Evolutionary conservation across 2,797 vertebrate genomes (phyloP), one percentile per base, ranked within the genome.

Genomic region (Arremon aurantiirostris): DNA sequence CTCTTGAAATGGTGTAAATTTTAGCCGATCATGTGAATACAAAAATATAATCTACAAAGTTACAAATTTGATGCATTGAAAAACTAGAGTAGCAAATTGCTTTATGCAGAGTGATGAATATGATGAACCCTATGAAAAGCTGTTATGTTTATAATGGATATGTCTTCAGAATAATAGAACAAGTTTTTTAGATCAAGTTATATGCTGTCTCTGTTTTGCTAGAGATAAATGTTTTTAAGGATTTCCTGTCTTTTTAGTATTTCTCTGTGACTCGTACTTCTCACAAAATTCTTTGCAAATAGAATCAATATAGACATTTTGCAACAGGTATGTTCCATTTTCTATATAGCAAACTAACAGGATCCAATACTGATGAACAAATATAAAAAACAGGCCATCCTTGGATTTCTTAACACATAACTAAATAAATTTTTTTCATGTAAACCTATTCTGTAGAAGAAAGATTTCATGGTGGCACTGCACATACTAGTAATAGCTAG

Each of bases 401-500:
- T 96, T 88, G 63, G 78, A 93, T 96, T 97, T 96, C 75, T 90
- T 82, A 90, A 69, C 68, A 79, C 52, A 32, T 90, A 95, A 95
- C 4, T 89, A 65, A 81, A 91, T 89, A 95, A 94, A 96, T 91
- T 76, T 97, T 95, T 96, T 75, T 94, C 94, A 81, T 47, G 69
- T 95, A 94, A 96, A 93, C 76, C 80, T 96, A 46, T 96, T 95
- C 76, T 85, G 90, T 94, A 92, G 91, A 97, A 97, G 80, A 96
- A 95, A 96, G 78, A 95, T 95, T 97, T 97, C 84, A 63, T 88
- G 77, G 89, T 59, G 57, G 71, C 37, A 7, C 79, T 96, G 86
- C 80, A 94, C 60, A 64, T 21, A 21, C 56, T 93, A 94, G 85
- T 94, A 93, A 93, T 85, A 97, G 94, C 84, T 92, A 86, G 66